Percentiles rank a stretch among this genome's conserved stretches.
Conservation (phyloP, 2,113 vertebrate genomes). For the Toxostoma redivivum region DNA sequence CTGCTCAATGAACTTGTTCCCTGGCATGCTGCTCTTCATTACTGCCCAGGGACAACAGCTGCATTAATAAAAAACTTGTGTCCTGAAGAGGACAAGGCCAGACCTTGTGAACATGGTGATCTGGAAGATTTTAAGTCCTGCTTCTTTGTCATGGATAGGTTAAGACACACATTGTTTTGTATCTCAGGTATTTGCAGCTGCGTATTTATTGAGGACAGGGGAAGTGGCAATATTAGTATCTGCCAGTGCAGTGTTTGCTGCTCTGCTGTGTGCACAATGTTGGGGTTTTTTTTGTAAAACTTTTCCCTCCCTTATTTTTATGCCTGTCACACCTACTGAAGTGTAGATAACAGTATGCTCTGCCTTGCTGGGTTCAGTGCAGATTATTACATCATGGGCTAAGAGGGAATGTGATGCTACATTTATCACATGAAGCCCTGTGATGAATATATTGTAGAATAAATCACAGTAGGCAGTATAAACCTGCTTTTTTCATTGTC, state of each 20-base stretch:
- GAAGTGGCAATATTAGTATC: neutral
- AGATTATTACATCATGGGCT: neutral
- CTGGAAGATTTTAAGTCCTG: neutral
- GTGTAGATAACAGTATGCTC: neutral
- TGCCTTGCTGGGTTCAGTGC: neutral
- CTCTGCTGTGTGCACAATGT: neutral
- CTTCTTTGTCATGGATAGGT: neutral
- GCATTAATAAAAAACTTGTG: neutral
- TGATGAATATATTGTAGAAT: neutral
- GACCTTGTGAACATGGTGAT: neutral
- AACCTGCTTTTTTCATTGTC: neutral
- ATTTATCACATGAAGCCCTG: neutral
- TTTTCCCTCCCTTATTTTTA: neutral
- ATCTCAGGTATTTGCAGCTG: neutral
- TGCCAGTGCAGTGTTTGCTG: neutral
- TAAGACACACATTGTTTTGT: neutral
- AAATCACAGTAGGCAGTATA: neutral
- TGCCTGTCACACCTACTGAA: neutral
- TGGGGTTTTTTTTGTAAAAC: neutral
- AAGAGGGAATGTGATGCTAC: neutral
- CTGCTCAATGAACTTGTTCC: neutral
- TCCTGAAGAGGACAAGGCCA: neutral
- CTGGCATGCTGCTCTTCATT: rapidly evolving
- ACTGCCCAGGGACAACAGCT: neutral
- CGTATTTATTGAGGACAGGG: neutral